phyloP scores from a whole-genome alignment of 2,113 vertebrate species.

The Brevimyrus niger region DNA sequence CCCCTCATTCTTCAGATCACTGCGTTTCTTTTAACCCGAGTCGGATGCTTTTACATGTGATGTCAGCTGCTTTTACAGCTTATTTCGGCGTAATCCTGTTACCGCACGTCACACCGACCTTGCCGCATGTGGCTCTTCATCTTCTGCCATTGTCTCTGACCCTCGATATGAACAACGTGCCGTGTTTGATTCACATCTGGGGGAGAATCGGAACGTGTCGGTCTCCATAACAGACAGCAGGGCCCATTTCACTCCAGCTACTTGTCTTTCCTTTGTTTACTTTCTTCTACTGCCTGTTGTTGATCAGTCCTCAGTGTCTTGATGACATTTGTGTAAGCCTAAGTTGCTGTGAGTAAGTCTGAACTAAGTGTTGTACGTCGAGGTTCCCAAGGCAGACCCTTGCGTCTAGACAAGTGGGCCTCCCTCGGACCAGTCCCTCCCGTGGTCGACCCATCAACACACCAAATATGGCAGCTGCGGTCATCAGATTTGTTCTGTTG shows the following conservation, averaged over 20 bases:
- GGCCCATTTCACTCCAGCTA: background rate
- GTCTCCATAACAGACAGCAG: background rate
- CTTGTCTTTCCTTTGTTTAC: background rate
- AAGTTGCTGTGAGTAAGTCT: background rate
- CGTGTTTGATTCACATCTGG: background rate
- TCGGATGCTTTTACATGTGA: background rate
- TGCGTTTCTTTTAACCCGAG: background rate
- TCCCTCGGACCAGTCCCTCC: background rate
- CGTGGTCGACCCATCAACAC: background rate
- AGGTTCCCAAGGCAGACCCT: background rate
- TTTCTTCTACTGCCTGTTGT: background rate
- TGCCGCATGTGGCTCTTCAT: background rate
- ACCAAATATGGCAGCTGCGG: background rate
- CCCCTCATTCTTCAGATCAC: background rate
- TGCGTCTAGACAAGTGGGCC: background rate
- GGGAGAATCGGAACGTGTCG: background rate
- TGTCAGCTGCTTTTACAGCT: background rate
- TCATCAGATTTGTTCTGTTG: background rate
- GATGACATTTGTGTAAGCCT: background rate
- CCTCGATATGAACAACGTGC: conserved; percentile 3
- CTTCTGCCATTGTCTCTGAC: background rate
- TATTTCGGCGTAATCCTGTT: background rate
- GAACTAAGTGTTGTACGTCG: background rate
- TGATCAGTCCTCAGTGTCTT: background rate
- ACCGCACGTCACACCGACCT: background rate